Evolutionary conservation across 2,797 vertebrate species (phyloP), one percentile per base, ranked within the genome.

Genomic region (Hemitrygon akajei): DNA sequence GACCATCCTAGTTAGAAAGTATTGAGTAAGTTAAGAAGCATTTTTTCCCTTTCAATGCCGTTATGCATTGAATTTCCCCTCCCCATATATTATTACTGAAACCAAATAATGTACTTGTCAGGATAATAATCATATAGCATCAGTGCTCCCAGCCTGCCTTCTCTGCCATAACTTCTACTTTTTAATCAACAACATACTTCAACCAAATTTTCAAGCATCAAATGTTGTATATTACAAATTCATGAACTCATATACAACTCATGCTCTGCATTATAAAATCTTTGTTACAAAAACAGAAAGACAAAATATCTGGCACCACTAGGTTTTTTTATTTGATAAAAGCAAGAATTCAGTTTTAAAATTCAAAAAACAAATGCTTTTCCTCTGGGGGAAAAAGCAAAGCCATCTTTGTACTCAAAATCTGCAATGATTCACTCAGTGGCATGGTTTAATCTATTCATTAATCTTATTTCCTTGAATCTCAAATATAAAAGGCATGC

Each of bases 1-100:
- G 97, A 60, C 98, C 98, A 97, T 99, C 98, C 98, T 99, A 94
- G 47, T 95, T 71, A 66, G 93, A 66, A 86, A 94, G 69, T 40
- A 34, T n/a, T 34, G 63, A 2, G 1, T 10, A 10, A 34, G 20
- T 69, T 10, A 86, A n/a, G 34, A n/a, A 69, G 9, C 86, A 37
- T 12, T 18, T 37, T 89, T 89, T 9, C 10, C n/a, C 47, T 37
- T n/a, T 34, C 6, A 22, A 30, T 89, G n/a, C 16, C 37, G 16
- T 22, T 69, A 69, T 69, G 7, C n/a, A 66, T 37, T 75, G 69
- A 14, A 16, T 71, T 71, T 87, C 34, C 20, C 60, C 63, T 34
- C 60, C 14, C 56, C 47, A 47, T 12, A 40, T 3, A 22, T 58
- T 86, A 87, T 20, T 87, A 60, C 58, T 87, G 58, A 20, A 87